phyloP scores from a whole-genome alignment of 2,113 vertebrate species.

The Pseudorectes ferrugineus region DNA sequence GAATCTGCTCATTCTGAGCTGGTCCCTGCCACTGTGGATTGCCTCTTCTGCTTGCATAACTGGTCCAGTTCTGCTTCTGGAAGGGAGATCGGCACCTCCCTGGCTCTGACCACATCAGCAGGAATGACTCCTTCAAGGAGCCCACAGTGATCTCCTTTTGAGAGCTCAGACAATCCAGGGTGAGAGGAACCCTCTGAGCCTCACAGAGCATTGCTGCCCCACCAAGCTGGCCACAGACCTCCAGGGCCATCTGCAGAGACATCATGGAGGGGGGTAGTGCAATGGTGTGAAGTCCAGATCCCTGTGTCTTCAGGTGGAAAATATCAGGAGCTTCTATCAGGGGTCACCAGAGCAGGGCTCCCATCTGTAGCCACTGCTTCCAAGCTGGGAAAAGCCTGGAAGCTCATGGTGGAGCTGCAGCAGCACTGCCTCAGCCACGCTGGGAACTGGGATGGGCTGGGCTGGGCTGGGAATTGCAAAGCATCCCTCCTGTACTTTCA shows the following conservation, averaged over 20 bases:
- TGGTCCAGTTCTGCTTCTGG: not conserved
- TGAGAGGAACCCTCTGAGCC: not conserved
- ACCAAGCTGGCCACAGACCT: not conserved
- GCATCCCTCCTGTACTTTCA: not conserved
- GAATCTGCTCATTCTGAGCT: not conserved
- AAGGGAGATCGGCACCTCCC: not conserved
- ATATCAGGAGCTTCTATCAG: not conserved
- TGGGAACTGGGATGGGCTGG: not conserved
- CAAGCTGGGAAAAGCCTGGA: not conserved
- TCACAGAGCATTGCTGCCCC: not conserved
- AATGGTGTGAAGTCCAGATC: not conserved
- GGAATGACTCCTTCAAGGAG: not conserved
- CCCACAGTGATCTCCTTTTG: not conserved
- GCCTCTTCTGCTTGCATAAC: not conserved
- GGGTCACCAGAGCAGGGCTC: not conserved
- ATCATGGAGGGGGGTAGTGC: accelerated
- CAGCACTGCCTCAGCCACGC: not conserved
- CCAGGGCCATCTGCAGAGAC: not conserved
- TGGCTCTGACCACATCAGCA: accelerated
- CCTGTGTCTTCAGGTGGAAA: not conserved
- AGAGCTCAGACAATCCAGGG: accelerated
- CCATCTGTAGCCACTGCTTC: accelerated
- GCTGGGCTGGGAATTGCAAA: not conserved
- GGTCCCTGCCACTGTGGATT: not conserved
- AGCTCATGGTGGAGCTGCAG: not conserved